Percentiles rank a stretch among this genome's conserved stretches.
Evolutionary conservation across 2,888 invertebrate genomes (phyloP).

Genomic region (Dynastes maya): DNA sequence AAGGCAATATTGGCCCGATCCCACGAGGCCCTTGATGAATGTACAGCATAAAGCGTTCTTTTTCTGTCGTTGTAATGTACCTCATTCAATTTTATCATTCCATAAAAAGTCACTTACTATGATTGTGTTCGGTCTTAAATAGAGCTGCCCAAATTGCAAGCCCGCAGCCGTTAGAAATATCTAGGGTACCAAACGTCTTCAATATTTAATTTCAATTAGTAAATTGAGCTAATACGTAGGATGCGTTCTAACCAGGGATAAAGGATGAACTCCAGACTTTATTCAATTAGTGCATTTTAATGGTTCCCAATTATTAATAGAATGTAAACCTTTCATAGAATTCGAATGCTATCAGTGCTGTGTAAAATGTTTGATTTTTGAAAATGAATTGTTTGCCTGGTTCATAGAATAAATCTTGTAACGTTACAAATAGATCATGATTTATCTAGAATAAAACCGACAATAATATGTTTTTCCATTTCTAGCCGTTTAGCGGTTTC

Average conservation of each 20-base stretch:
- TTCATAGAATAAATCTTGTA: too few relatives aligned
- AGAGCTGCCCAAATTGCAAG: constrained; percentile 39
- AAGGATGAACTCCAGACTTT: not conserved
- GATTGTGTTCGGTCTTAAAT: constrained; percentile 52
- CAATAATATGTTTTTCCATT: too few relatives aligned
- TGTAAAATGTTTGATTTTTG: too few relatives aligned
- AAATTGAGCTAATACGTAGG: constrained; percentile 27
- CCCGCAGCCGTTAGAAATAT: constrained; percentile 32
- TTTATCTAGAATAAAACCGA: too few relatives aligned
- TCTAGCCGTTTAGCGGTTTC: too few relatives aligned
- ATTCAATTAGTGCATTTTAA: constrained; percentile 10
- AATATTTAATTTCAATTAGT: constrained; percentile 46
- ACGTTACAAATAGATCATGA: too few relatives aligned
- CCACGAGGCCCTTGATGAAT: constrained; percentile 51
- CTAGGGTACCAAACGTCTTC: constrained; percentile 19
- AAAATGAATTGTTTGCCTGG: too few relatives aligned
- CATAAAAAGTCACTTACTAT: constrained; percentile 56
- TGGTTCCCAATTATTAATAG: not conserved
- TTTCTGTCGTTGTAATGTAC: constrained; percentile 51
- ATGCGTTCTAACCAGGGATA: not conserved
- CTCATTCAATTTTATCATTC: constrained; percentile 56
- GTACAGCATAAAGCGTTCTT: constrained; percentile 48
- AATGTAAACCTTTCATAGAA: too few relatives aligned
- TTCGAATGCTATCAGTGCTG: too few relatives aligned
- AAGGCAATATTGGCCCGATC: constrained; percentile 45